Percentiles rank a stretch among this genome's conserved stretches.
Evolutionary conservation across 2,888 invertebrate species (phyloP).

Genomic region (Phragmatobia fuliginosa): DNA sequence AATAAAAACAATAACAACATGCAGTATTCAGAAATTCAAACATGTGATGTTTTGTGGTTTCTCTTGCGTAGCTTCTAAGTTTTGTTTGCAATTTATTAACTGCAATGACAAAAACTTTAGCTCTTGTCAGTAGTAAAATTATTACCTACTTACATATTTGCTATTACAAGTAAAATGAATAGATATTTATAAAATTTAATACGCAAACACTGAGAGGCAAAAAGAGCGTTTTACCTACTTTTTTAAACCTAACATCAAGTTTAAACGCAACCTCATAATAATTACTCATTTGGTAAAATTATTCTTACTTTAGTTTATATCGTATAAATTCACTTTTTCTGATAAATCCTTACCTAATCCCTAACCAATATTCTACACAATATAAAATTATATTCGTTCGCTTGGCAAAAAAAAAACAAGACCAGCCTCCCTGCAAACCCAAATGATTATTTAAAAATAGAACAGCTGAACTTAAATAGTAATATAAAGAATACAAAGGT

Average conservation of each 20-base stretch:
- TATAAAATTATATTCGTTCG: neutral
- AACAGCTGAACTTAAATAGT: conserved; percentile 44
- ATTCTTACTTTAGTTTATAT: neutral
- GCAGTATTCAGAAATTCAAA: neutral
- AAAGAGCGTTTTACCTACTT: neutral
- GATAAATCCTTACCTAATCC: neutral
- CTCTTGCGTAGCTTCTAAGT: neutral
- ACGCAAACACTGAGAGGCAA: neutral
- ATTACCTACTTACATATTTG: neutral
- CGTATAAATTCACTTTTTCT: neutral
- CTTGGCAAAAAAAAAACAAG: neutral
- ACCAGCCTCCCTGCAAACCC: neutral
- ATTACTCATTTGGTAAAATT: neutral
- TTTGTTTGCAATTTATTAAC: neutral
- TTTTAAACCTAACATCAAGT: too few species aligned
- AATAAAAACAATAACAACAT: neutral
- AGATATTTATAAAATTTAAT: too few species aligned
- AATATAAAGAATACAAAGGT: conserved; percentile 49
- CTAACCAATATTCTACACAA: neutral
- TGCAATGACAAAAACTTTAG: too few species aligned
- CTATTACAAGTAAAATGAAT: neutral
- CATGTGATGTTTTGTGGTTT: neutral
- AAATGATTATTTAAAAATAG: conserved; percentile 7
- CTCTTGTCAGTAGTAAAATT: neutral
- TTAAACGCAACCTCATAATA: too few species aligned